Evolutionary conservation across 2,113 vertebrate genomes (phyloP).

Genomic region (Malurus melanocephalus): DNA sequence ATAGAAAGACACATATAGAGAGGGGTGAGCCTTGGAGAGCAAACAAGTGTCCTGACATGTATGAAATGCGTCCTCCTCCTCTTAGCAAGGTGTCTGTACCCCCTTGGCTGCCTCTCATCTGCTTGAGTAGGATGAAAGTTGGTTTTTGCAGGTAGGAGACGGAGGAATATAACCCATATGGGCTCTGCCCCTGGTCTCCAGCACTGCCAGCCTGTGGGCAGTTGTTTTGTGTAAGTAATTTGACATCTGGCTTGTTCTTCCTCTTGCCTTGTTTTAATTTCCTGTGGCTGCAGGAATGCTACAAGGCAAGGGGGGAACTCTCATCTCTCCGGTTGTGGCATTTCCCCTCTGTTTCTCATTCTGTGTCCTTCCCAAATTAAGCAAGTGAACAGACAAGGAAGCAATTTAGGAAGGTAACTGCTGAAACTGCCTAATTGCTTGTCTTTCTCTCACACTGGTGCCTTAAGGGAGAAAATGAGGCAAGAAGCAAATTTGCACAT

Average conservation of each 20-base stretch:
- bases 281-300: not conserved
- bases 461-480: not conserved
- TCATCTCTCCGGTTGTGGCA: not conserved
- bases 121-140: not conserved
- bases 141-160: not conserved
- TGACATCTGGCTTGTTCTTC: slow-evolving; percentile 10
- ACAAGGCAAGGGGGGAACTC: not conserved
- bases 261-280: slow-evolving; percentile 8
- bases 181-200: not conserved
- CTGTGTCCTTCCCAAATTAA: not conserved
- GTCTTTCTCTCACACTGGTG: not conserved
- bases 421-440: not conserved
- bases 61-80: not conserved
- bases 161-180: accelerated
- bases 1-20: not conserved
- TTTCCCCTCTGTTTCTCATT: not conserved
- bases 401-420: not conserved
- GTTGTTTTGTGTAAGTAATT: not conserved
- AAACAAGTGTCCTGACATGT: not conserved
- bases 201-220: not conserved
- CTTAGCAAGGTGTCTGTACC: not conserved
- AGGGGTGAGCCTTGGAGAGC: not conserved
- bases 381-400: not conserved
- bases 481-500: not conserved
- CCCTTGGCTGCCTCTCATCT: not conserved